Evolutionary conservation across 2,797 vertebrate genomes (phyloP).

Genomic region (Notoglanidium macrostoma): DNA sequence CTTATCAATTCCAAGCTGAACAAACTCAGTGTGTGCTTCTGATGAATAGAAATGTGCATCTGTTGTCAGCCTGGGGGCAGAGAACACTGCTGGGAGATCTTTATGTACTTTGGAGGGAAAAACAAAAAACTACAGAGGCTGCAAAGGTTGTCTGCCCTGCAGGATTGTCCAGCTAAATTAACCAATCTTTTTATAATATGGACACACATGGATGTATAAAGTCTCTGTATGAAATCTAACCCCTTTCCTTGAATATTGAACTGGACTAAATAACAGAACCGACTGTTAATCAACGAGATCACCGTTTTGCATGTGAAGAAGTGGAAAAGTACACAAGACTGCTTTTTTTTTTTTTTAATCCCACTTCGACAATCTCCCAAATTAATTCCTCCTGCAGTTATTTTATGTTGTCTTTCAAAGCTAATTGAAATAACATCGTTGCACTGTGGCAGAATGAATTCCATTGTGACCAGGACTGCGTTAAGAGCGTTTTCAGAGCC

Average conservation of each 20-base stretch:
- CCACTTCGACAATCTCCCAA: neutral
- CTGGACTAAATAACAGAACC: neutral
- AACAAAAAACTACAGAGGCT: neutral
- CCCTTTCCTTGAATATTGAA: neutral
- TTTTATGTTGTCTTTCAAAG: neutral
- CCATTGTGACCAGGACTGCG: neutral
- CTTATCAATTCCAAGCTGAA: neutral
- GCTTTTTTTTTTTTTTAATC: neutral
- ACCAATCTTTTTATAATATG: neutral
- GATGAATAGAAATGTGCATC: constrained; percentile 5
- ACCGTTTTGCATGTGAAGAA: neutral
- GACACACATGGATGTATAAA: neutral
- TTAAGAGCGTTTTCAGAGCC: neutral
- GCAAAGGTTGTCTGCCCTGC: neutral
- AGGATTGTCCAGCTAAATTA: neutral
- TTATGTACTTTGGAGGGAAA: neutral
- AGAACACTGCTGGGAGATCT: constrained; percentile 7
- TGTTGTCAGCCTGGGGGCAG: neutral
- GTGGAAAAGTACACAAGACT: neutral
- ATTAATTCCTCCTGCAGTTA: neutral
- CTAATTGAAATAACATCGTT: neutral
- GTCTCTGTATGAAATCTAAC: neutral
- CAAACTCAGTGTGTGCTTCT: neutral
- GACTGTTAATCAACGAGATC: neutral
- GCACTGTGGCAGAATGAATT: neutral